A percentile compares a stretch with the other conserved stretches of the same genome.
Evolutionary conservation across 2,113 vertebrate genomes (phyloP).

Genomic region (Pangasianodon hypophthalmus): DNA sequence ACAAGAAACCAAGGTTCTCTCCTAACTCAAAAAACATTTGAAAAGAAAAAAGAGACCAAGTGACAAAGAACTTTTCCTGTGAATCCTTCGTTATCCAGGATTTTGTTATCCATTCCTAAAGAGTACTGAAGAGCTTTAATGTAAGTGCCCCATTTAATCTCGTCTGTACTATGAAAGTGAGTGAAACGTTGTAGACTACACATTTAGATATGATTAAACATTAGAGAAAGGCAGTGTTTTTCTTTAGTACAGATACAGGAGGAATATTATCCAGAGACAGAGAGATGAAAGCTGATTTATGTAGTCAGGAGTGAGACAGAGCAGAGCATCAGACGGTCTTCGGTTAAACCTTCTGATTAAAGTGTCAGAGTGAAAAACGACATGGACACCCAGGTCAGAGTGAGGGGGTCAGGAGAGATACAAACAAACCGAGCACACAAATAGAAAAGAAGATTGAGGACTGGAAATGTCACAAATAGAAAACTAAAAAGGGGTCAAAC

Average conservation of each 20-base stretch:
- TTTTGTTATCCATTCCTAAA: not conserved
- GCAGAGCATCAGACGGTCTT: not conserved
- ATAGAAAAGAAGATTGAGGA: not conserved
- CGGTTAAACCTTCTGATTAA: constrained; percentile 59
- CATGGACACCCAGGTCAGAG: constrained; percentile 50
- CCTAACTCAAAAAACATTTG: not conserved
- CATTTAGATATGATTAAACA: not conserved
- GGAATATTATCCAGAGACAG: constrained; percentile 20
- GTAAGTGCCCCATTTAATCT: not conserved
- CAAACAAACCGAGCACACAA: not conserved
- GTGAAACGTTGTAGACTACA: not conserved
- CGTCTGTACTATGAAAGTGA: not conserved
- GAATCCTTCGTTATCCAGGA: not conserved
- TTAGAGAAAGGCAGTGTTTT: not conserved
- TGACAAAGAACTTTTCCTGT: not conserved
- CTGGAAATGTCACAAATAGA: not conserved
- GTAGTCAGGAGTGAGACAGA: constrained; percentile 16
- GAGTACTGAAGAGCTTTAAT: not conserved
- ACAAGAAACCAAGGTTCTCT: constrained; percentile 15
- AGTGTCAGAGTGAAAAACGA: constrained; percentile 61
- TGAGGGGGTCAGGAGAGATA: not conserved
- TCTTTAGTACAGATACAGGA: constrained; percentile 8
- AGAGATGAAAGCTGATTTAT: constrained; percentile 44
- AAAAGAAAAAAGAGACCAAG: constrained; percentile 5
- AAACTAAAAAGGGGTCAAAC: not conserved